Evolutionary conservation across 2,888 invertebrate species (phyloP), one percentile per base, ranked within the genome.

Genomic region (Dicranocentrus wangi): DNA sequence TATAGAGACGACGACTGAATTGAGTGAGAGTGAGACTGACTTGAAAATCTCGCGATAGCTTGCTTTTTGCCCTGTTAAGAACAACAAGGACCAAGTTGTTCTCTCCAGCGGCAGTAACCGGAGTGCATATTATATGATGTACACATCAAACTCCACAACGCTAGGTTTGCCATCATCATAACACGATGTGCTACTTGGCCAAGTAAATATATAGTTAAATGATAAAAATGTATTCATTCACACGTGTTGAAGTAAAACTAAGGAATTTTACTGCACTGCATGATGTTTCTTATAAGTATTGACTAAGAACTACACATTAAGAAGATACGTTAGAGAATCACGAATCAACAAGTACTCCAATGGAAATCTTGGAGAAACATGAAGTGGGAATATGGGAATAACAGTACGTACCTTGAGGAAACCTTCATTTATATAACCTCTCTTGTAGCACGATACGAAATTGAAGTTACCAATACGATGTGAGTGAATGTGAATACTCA

Each of bases 261-360:
- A 51, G n/a, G 51, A n/a, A 51, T 51, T 51, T 51, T 13, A 47
- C 53, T 55, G 19, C 7, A 23, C 55, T 21, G 28, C 43, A 2
- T 39, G 13, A n/a, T 39, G 17, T 32, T 28, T 15, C 15, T 39
- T 39, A 32, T 55, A 39, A 17, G 5, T 42, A 66, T 51, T 39
- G 3, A 32, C 32, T 32, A 10, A 7, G 32, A 3, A 32, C 5
- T 32, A 32, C 32, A 10, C 32, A 32, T 32, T 23, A 43, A 39
- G 21, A 32, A 42, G 39, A 42, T 42, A 58, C 70, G 70, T 70
- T 70, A 65, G 47, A 13, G 23, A 71, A 23, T 47, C 63, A 53
- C 32, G 65, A 65, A 75, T 65, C 75, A 75, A 75, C 75, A 75
- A 75, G 75, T 78, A 55, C 17, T 25, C n/a, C n/a, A 25, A 32